Base-by-base conservation (phyloP, 2,113 vertebrate genomes). In the Australoheros scitulus region DNA sequence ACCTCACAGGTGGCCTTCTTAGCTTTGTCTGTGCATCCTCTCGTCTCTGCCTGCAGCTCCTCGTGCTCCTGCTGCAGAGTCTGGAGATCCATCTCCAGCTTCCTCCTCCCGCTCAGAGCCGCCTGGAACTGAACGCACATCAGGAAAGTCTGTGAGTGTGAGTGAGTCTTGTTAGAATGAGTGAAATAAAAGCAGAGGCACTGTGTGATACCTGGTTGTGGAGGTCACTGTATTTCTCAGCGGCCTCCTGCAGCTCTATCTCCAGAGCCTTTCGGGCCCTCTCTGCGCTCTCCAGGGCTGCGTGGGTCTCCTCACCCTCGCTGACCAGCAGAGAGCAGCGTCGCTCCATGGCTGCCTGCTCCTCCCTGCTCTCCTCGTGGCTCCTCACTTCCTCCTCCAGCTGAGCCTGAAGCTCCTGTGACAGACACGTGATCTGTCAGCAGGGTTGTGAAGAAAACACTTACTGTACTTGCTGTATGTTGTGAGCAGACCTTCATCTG, bases 1-100 rank as follows among this genome's bases (percentile, higher is more conserved):
- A 96, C 96, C 95, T 96, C 96, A 75, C 84, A 93, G 80, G 60
- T 61, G 58, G 94, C 93, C 86, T 96, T 96, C 92, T 96, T 96
- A 78, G 86, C 79, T 88, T 92, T 95, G 65, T 96, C 96, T 2
- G 86, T 87, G 24, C 85, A 70, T 29, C 81, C 89, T 29, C 95
- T 92, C 22, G 95, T 77, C 83, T 96, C 95, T 3, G 75, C 88
- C 74, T 94, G 92, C 58, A 96, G 90, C 85, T 96, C 96, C 87
- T 96, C 96, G 0, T 96, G 95, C 88, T 96, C 96, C 68, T 95
- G 95, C 72, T 90, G 93, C 77, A 96, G 79, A 79, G 95, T 92
- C 92, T 96, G 96, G 7, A 96, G 64, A 59, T 96, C 96, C 70
- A 94, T 92, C 86, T 96, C 96, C 78, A 96, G 92, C 85, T 96